Percentiles rank a stretch among this genome's conserved stretches.
Evolutionary conservation across 2,888 invertebrate species (phyloP).

Genomic region (Drosophila merina): DNA sequence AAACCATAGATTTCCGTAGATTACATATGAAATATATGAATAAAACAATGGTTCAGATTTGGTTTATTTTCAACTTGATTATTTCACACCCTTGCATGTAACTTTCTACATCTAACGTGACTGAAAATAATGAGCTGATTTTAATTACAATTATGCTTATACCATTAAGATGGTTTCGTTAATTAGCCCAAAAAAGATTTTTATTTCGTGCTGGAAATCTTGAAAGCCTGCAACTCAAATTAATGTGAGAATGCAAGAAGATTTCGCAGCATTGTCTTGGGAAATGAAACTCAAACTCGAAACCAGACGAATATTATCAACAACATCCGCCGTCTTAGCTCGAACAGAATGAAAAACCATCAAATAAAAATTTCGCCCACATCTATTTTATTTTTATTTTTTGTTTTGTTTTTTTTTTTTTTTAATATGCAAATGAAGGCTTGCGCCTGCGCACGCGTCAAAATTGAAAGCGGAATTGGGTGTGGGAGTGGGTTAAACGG

Average conservation of each 20-base stretch:
- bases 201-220: neutral
- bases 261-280: constrained; percentile 1
- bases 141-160: neutral
- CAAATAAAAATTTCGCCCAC: constrained; percentile 38
- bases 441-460: constrained; percentile 76
- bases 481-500: constrained; percentile 35
- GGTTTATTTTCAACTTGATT: neutral
- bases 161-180: neutral
- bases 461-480: constrained; percentile 29
- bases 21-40: neutral
- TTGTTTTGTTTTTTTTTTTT: too few species aligned
- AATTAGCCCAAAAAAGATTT: constrained; percentile 4
- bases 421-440: constrained; percentile 61
- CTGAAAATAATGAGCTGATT: constrained; percentile 2
- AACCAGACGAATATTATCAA: constrained; percentile 12
- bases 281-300: constrained; percentile 20
- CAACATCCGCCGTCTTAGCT: constrained; percentile 10
- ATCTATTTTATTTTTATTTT: constrained; percentile 7
- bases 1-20: neutral
- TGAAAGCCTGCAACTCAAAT: neutral
- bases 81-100: neutral
- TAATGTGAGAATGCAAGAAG: constrained; percentile 3
- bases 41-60: neutral
- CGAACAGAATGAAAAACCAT: neutral
- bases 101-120: neutral